Percentiles rank a stretch among this genome's conserved stretches.
These are phyloP conservation scores for Zonotrichia leucophrys DNA, from an alignment of 2,113 vertebrate genomes.

Conservation along the genomic window DNA sequence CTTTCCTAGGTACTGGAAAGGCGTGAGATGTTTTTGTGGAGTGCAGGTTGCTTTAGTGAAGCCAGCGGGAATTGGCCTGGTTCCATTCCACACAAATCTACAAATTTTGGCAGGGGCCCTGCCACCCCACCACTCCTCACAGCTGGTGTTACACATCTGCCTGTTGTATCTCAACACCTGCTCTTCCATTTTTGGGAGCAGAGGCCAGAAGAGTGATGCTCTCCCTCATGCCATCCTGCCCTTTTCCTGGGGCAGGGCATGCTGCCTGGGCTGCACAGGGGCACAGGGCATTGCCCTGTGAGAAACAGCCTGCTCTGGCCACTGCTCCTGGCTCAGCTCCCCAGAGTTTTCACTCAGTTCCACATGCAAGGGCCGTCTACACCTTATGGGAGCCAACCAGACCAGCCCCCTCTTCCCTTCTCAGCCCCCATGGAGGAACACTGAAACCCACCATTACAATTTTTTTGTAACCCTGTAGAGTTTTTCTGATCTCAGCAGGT, in stretches of 20 bases:
- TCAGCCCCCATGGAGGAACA: neutral
- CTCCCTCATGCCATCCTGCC: rapidly evolving
- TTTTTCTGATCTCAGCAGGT: neutral
- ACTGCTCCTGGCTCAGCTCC: neutral
- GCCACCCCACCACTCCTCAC: neutral
- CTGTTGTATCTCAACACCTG: rapidly evolving
- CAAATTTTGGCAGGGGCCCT: neutral
- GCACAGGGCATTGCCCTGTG: rapidly evolving
- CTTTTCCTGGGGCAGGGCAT: neutral
- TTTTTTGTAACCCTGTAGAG: neutral
- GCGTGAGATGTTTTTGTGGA: neutral
- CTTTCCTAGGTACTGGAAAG: neutral
- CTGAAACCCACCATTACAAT: rapidly evolving
- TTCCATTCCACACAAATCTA: rapidly evolving
- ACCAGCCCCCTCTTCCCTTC: neutral
- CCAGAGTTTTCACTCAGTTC: neutral
- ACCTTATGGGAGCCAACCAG: rapidly evolving
- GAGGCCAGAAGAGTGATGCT: neutral
- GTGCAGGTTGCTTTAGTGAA: neutral
- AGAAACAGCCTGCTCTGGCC: neutral
- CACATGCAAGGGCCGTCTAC: rapidly evolving
- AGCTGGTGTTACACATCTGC: neutral
- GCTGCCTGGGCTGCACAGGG: rapidly evolving
- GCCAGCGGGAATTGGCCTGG: rapidly evolving
- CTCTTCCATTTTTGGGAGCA: neutral